Base-by-base conservation (phyloP, 2,888 invertebrate species). In the Morpho achilles region DNA sequence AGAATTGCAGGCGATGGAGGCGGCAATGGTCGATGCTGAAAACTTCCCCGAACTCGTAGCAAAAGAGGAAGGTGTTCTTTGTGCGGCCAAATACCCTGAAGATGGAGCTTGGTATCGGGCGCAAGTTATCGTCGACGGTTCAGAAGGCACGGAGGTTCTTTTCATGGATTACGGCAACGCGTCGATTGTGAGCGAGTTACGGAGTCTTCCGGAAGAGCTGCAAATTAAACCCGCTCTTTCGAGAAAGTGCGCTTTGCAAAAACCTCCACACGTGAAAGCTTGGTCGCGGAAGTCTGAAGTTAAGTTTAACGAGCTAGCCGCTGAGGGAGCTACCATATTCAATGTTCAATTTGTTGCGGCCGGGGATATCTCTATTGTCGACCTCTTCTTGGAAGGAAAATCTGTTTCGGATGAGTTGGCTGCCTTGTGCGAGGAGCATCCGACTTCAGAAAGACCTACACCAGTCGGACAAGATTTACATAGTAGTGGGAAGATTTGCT, bases 101-200 rank as follows among this genome's bases (percentile, higher is more conserved):
- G 94, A 94, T 66, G 92, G 85, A 10, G 81, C 84, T 7, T 94
- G 94, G 94, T 94, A 94, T 70, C 86, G 95, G 51, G 94, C 94
- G 0, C 93, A 93, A 74, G 83, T 95, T 41, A 76, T 94, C 23
- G 88, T 92, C 7, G 87, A 91, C 51, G 89, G 91, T 1, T 91
- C 92, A 0, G 87, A 92, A 16, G 91, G 91, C 2, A 92, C 91
- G 0, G 92, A 93, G 70, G 94, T 94, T 0, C 76, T 93, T 0
- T 94, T 94, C 70, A 92, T 94, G 78, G 95, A 95, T 74, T 94
- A 93, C 67, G 95, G 95, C 5, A 94, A 94, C 71, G 92, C 92
- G 0, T 91, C 92, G 0, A 80, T 91, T 4, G 91, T 92, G 0
- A 87, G 87, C 10, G 92, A 94, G 70, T 75, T 94, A 22, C 84